phyloP scores from a whole-genome alignment of 2,113 vertebrate genomes.

The Alaudala cheleensis region DNA sequence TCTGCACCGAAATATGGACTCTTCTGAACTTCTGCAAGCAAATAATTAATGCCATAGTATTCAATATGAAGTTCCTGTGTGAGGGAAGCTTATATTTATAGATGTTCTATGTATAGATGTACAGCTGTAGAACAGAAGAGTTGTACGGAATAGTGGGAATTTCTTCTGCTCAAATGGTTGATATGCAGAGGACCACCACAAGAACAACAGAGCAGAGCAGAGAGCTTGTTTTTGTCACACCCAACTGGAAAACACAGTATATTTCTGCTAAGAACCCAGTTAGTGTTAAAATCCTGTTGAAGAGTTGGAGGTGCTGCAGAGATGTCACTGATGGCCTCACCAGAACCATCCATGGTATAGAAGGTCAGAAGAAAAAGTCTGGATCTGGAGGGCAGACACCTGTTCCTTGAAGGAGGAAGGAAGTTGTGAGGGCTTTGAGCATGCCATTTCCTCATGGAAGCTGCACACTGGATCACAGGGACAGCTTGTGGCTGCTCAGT shows the following conservation, averaged over 20 bases:
- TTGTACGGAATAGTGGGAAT: neutral
- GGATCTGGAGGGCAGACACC: neutral
- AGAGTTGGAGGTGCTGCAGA: neutral
- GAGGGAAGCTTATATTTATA: neutral
- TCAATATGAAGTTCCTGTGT: neutral
- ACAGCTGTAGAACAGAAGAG: neutral
- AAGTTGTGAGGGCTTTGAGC: neutral
- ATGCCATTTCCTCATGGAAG: neutral
- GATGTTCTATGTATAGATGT: neutral
- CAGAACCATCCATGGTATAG: rapidly evolving
- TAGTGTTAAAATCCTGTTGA: neutral
- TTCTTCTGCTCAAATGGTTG: neutral
- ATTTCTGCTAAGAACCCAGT: neutral
- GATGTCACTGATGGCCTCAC: no score
- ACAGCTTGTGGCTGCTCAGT: neutral
- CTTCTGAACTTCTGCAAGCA: neutral
- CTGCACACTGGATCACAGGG: neutral
- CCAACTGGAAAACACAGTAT: neutral
- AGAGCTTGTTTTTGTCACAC: neutral
- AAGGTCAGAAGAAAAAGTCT: neutral
- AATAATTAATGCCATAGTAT: neutral
- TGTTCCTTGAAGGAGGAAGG: neutral
- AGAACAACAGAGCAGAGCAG: neutral
- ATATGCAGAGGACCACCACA: neutral
- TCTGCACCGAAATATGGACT: neutral